phyloP scores from a whole-genome alignment of 2,113 vertebrate species.

The Corythornis madagascariensis region DNA sequence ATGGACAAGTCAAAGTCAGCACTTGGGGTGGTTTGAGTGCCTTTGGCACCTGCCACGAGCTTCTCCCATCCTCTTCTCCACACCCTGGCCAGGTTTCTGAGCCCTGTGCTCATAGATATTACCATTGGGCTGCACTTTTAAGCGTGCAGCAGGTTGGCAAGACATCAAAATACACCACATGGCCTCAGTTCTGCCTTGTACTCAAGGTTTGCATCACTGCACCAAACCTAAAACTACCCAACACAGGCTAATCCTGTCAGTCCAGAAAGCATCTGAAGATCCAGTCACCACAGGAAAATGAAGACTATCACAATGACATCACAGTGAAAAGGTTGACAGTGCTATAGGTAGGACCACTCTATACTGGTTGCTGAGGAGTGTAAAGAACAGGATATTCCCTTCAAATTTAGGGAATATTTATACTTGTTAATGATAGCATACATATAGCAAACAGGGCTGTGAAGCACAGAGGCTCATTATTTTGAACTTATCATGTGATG shows the following conservation, averaged over 20 bases:
- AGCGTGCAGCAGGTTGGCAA: neutral
- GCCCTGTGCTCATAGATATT: neutral
- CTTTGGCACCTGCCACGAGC: neutral
- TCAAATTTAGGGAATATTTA: neutral
- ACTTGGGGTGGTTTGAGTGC: rapidly evolving
- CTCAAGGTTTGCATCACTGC: neutral
- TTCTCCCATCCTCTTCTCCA: neutral
- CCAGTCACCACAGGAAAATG: neutral
- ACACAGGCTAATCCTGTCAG: rapidly evolving
- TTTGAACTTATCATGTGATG: neutral
- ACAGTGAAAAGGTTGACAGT: neutral
- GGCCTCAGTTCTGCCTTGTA: neutral
- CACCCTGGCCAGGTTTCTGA: neutral
- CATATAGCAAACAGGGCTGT: neutral
- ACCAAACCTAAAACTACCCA: neutral
- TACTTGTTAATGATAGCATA: no score
- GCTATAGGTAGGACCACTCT: rapidly evolving
- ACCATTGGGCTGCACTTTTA: no score
- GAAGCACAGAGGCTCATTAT: neutral
- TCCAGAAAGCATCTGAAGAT: neutral
- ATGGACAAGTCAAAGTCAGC: rapidly evolving
- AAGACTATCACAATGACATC: rapidly evolving
- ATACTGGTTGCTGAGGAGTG: rapidly evolving
- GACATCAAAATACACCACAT: neutral
- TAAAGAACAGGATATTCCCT: neutral